These are phyloP conservation scores for Crambe crambe DNA, from an alignment of 37 sponge, comb jelly and placozoan species.

Conservation along the genomic window DNA sequence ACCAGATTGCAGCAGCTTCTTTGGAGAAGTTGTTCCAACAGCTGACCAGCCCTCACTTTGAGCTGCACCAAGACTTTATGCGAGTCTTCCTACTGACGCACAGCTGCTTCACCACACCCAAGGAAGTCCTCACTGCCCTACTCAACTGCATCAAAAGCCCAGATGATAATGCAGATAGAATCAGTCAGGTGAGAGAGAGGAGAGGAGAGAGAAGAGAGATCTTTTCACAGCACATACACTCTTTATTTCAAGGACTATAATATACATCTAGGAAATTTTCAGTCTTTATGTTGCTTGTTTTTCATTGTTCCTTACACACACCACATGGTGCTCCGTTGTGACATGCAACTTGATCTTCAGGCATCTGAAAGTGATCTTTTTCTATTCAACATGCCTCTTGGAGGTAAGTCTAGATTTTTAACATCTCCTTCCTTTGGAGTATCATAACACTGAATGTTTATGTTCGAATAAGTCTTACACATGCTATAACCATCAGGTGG, in stretches of 20 bases:
- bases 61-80: conserved; percentile 51
- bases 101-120: conserved; percentile 64
- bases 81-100: conserved; percentile 73
- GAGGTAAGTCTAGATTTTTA: neutral
- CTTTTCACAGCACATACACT: too few relatives aligned
- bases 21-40: conserved; percentile 80
- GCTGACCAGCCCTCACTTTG: conserved; percentile 59
- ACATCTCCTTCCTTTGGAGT: too few relatives aligned
- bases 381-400: conserved; percentile 8
- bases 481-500: too few relatives aligned
- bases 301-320: too few relatives aligned
- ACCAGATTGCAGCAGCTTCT: conserved; percentile 88
- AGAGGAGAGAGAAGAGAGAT: conserved; percentile 48
- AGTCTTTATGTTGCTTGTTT: too few relatives aligned
- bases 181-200: conserved; percentile 24
- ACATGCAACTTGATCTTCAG: too few relatives aligned
- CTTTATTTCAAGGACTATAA: too few relatives aligned
- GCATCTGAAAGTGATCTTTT: neutral
- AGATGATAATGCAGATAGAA: conserved; percentile 1
- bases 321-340: too few relatives aligned
- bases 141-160: conserved; percentile 61
- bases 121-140: conserved; percentile 62
- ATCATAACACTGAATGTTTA: too few relatives aligned
- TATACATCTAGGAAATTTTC: too few relatives aligned
- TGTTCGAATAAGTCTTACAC: too few relatives aligned